Conservation (phyloP, 2,113 vertebrate species). For the Origma solitaria region DNA sequence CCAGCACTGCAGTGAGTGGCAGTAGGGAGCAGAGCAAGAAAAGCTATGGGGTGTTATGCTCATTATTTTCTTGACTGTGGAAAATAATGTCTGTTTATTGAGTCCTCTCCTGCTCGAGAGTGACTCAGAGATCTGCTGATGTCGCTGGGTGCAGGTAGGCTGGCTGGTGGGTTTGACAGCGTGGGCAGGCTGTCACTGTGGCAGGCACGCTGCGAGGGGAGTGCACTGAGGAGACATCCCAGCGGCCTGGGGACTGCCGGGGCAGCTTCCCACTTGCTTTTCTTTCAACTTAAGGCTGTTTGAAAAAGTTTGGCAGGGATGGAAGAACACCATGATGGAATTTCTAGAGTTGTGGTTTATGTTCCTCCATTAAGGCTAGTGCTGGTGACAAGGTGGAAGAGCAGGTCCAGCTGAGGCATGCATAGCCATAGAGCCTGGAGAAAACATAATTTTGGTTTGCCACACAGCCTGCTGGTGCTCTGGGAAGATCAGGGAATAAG, state of each 20-base stretch:
- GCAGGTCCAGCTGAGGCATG: neutral
- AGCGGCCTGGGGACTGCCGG: neutral
- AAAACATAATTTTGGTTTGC: neutral
- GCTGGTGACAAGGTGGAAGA: neutral
- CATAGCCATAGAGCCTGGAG: neutral
- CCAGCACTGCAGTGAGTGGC: neutral
- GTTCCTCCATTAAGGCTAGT: neutral
- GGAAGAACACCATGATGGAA: neutral
- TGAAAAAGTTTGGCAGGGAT: neutral
- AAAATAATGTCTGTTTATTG: neutral
- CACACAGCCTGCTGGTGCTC: neutral
- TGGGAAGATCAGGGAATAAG: neutral
- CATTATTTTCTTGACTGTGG: neutral
- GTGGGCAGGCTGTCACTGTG: neutral
- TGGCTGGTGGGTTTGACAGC: neutral
- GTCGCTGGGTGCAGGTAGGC: neutral
- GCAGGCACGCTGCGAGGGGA: neutral
- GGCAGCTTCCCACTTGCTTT: neutral
- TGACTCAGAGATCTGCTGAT: neutral
- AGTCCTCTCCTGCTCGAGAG: neutral
- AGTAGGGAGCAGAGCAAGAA: neutral
- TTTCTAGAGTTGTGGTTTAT: neutral
- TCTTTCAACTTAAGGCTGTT: neutral
- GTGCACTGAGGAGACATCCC: neutral
- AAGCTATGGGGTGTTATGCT: neutral